Evolutionary conservation across 2,888 invertebrate species (phyloP), one percentile per base, ranked within the genome.

Genomic region (Neoascia interrupta): DNA sequence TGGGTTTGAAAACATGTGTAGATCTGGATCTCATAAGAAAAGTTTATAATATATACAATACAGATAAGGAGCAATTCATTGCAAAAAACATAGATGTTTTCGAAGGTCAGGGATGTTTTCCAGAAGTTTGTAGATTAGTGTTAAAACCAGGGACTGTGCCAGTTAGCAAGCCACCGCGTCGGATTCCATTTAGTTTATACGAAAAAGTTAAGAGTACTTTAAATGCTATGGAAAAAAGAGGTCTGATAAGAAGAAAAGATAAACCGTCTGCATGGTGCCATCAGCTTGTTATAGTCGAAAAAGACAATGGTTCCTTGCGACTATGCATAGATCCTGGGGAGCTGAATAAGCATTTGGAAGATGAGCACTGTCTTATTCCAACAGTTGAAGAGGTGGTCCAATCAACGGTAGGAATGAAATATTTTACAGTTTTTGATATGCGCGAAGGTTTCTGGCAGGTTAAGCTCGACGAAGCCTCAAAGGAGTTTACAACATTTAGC

Each of bases 281-380:
- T 8, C 26, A 26, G 8, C 26, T 26, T 4, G 26, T 26, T 6
- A 19, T 60, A 3, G 81, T 49, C 8, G 68, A 69, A 58, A 69
- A 69, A 21, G 1, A 81, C 15, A 70, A 84, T 72, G 69, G 66
- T n/a, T 74, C 69, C 4, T 16, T 84, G 8, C 41, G 84, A 18
- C 26, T 85, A 8, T 85, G 85, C 68, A 41, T 85, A 43, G 84
- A 85, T 51, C 84, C 84, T 10, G 37, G 74, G 11, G 73, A 83
- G 39, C 60, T 81, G 43, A 84, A 82, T 66, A 81, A 82, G 74
- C 47, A 60, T 43, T 64, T 83, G 37, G 54, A 70, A 53, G 37
- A 79, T 66, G 58, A 83, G 60, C 69, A 82, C 51, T 74, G 80
- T 68, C 54, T 70, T 23, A 83, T 83, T 19, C 81, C 82, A 43